Evolutionary conservation across 2,113 vertebrate species (phyloP), one percentile per base, ranked within the genome.

Genomic region (Candoia aspera): DNA sequence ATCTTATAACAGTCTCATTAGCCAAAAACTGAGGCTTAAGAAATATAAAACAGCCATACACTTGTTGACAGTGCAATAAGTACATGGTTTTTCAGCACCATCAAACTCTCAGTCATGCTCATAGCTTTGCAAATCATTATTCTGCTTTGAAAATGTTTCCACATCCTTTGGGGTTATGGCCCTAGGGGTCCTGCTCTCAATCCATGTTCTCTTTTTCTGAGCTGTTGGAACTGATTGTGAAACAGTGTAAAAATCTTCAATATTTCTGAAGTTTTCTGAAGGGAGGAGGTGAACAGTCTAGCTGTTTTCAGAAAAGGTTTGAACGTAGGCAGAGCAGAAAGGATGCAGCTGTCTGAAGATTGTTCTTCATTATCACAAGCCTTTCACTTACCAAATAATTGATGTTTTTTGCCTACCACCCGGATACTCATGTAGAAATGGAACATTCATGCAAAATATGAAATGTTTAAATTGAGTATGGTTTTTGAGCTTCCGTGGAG

Each of bases 1-100:
- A 95, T 95, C 93, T 96, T 96, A 95, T 59, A 97, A 95, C 90
- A 83, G 92, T 95, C 97, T 95, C 96, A 92, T 96, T 96, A 96
- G 97, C 95, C 96, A 94, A 96, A 21, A 94, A 79, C 17, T 91
- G 95, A 97, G 96, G 96, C 96, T 90, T 96, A 92, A 91, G 85
- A 94, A 95, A 86, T 96, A 95, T 94, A 96, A 96, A 95, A 93
- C 94, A 96, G 91, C 94, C 93, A 90, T 90, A 90, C 24, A 29
- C 93, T 95, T 79, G 94, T 94, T 91, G 94, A 96, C 96, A 94
- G 95, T 94, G 89, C 91, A 93, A 95, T 94, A 96, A 96, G 96
- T 95, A 95, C 0, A 89, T 1, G 88, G 89, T 3, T 0, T 94
- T 95, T 93, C 95, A 95, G 96, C 93, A 90, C 96, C 96, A 96